These are phyloP conservation scores for Brachypterus glaber DNA, from an alignment of 2,888 invertebrate species.

Conservation along the genomic window DNA sequence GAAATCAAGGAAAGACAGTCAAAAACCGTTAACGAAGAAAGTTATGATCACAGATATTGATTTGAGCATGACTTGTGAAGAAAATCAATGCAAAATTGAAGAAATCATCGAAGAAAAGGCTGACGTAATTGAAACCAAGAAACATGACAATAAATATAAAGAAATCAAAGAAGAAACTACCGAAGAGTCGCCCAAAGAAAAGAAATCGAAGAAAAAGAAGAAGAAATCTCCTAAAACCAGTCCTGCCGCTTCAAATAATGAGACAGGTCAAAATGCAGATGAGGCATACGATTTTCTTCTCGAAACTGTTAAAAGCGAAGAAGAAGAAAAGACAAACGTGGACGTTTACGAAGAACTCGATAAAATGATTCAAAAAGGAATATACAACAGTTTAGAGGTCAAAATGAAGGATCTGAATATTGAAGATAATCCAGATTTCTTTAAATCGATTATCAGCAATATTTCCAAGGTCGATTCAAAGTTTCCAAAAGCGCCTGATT, in stretches of 20 bases:
- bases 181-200: conserved; percentile 12
- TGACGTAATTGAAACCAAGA: conserved; percentile 8
- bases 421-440: conserved; percentile 32
- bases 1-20: conserved; percentile 25
- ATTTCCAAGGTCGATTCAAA: conserved; percentile 20
- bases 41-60: conserved; percentile 36
- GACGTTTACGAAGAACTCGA: conserved; percentile 39
- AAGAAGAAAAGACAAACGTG: conserved; percentile 32
- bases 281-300: conserved; percentile 33
- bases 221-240: conserved; percentile 19
- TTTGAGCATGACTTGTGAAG: conserved; percentile 18
- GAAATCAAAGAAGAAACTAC: conserved; percentile 7
- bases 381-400: conserved; percentile 37
- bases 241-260: conserved; percentile 23
- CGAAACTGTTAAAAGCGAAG: conserved; percentile 23
- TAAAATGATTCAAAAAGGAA: conserved; percentile 37
- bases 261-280: conserved; percentile 24
- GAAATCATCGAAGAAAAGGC: conserved; percentile 12
- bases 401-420: conserved; percentile 35
- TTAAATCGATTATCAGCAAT: conserved; percentile 29
- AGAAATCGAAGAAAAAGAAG: conserved; percentile 22
- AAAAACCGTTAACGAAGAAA: conserved; percentile 26
- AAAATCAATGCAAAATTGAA: conserved; percentile 17
- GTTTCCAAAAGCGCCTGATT: conserved; percentile 28
- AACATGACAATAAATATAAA: conserved; percentile 5